Conservation (phyloP, 2,797 vertebrate genomes). For the Melanotaenia trifasciata region DNA sequence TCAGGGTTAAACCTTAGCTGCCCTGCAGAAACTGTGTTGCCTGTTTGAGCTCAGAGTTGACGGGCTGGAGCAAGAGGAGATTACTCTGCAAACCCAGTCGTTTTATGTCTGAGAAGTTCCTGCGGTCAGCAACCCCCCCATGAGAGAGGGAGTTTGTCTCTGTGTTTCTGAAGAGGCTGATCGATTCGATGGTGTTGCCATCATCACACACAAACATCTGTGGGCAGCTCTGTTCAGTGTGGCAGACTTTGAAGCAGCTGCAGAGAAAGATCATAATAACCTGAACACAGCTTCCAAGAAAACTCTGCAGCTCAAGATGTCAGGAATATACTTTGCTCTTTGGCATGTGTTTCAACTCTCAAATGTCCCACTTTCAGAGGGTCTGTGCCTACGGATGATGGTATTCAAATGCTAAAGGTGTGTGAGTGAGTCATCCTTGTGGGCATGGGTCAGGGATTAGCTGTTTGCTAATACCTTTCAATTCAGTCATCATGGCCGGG, state of each 20-base stretch:
- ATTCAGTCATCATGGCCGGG: conserved; percentile 58
- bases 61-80: conserved; percentile 31
- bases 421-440: conserved; percentile 28
- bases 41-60: conserved; percentile 26
- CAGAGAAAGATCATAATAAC: conserved; percentile 67
- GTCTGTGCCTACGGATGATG: conserved; percentile 49
- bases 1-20: conserved; percentile 47
- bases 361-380: conserved; percentile 64
- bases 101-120: conserved; percentile 54
- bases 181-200: conserved; percentile 26
- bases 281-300: conserved; percentile 66
- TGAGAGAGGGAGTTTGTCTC: conserved; percentile 1
- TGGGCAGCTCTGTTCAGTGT: conserved; percentile 43
- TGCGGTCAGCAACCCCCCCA: conserved; percentile 33
- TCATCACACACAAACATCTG: conserved; percentile 48
- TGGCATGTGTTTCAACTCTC: conserved; percentile 61
- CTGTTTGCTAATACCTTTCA: conserved; percentile 57
- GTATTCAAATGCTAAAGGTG: conserved; percentile 57
- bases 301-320: conserved; percentile 42
- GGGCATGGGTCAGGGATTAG: conserved; percentile 49
- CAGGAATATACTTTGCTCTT: conserved; percentile 55
- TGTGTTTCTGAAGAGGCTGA: conserved; percentile 45
- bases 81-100: conserved; percentile 44
- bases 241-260: conserved; percentile 53
- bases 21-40: conserved; percentile 31